These are phyloP conservation scores for Trichonephila clavata DNA, from an alignment of 1,140 invertebrate genomes.

Conservation along the genomic window DNA sequence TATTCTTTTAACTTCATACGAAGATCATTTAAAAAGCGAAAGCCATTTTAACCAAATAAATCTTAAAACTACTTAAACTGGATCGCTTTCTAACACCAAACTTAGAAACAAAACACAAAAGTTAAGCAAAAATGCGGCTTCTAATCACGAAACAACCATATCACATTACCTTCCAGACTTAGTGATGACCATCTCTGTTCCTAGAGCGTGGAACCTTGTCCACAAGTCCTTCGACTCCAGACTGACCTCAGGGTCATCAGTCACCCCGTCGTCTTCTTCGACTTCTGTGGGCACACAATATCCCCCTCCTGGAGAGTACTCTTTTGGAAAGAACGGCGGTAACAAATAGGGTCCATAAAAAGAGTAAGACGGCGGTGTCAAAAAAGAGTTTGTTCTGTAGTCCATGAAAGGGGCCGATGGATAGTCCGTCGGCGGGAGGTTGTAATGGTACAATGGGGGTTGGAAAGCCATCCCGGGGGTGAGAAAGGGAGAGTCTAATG, in stretches of 20 bases:
- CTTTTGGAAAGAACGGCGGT: slow-evolving; percentile 18
- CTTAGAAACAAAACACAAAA: background rate
- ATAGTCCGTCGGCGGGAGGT: background rate
- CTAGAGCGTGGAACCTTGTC: slow-evolving; percentile 98
- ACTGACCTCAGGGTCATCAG: slow-evolving; percentile 98
- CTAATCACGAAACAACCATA: background rate
- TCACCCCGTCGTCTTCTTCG: slow-evolving; percentile 93
- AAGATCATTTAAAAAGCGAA: background rate
- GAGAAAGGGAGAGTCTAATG: slow-evolving; percentile 49
- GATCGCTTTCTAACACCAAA: background rate
- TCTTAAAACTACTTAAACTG: background rate
- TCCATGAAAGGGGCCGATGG: slow-evolving; percentile 55
- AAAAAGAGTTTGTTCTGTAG: slow-evolving; percentile 68
- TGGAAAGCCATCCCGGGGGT: slow-evolving; percentile 63
- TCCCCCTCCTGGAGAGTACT: background rate
- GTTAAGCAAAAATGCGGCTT: background rate
- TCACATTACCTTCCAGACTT: slow-evolving; percentile 97
- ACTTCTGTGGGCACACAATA: background rate
- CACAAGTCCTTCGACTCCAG: slow-evolving; percentile 98
- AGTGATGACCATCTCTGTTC: slow-evolving; percentile 99
- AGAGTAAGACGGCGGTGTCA: slow-evolving; percentile 37
- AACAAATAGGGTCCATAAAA: slow-evolving; percentile 8
- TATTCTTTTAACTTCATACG: no score
- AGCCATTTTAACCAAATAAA: background rate
- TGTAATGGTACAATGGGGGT: slow-evolving; percentile 1